Percentiles rank a stretch among this genome's conserved stretches.
phyloP scores from a whole-genome alignment of 2,113 vertebrate species.

The Corythornis madagascariensis region DNA sequence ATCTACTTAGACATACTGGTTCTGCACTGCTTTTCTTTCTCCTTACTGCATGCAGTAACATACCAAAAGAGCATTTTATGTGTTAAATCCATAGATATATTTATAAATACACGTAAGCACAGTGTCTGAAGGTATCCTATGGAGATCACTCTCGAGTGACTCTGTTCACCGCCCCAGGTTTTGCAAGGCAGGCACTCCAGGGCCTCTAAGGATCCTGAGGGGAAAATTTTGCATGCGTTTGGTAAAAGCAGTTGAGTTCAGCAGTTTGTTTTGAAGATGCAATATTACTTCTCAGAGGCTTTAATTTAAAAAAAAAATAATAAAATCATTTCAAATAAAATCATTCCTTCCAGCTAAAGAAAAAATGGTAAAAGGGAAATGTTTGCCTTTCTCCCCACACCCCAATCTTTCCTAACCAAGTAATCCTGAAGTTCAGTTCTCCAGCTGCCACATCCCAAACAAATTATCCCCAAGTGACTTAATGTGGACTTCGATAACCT shows the following conservation, averaged over 20 bases:
- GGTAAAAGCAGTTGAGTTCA: constrained; percentile 58
- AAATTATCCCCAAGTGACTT: not conserved
- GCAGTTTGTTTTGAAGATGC: constrained; percentile 31
- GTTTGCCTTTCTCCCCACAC: not conserved
- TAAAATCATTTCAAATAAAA: not conserved
- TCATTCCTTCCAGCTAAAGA: not conserved
- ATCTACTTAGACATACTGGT: not conserved
- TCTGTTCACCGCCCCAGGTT: not conserved
- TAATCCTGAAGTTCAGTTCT: not conserved
- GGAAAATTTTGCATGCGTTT: constrained; percentile 9
- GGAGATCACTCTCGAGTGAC: constrained; percentile 10
- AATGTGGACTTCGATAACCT: not conserved
- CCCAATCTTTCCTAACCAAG: not conserved
- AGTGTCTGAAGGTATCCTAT: not conserved
- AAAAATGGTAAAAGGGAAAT: not conserved
- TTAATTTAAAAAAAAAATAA: not conserved
- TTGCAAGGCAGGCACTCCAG: constrained; percentile 55
- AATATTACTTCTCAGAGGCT: constrained; percentile 36
- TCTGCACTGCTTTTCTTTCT: not conserved
- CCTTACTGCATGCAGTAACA: not conserved
- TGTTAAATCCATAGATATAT: not conserved
- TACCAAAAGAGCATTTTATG: not conserved
- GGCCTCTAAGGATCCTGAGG: constrained; percentile 19
- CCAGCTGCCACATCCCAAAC: not conserved
- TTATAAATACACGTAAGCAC: not conserved